phyloP scores from a whole-genome alignment of 2,888 invertebrate genomes.

The Tipula unca region DNA sequence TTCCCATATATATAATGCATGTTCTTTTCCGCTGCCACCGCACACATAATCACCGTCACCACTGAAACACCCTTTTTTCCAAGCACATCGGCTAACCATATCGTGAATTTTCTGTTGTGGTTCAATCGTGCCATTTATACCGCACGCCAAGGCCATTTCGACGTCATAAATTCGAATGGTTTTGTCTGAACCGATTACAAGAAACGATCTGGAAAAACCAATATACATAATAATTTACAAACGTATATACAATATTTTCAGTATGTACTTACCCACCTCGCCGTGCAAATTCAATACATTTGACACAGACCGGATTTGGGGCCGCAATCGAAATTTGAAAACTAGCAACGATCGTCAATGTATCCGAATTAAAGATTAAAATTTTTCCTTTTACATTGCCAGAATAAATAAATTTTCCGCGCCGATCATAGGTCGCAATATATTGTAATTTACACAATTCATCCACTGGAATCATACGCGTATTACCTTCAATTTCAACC shows the following conservation, averaged over 20 bases:
- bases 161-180: slow-evolving; percentile 88
- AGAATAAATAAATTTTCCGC: background rate
- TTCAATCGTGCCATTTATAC: slow-evolving; percentile 78
- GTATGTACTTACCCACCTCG: background rate
- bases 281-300: background rate
- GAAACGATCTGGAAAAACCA: slow-evolving; percentile 43
- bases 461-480: slow-evolving; percentile 59
- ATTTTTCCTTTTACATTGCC: background rate
- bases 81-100: slow-evolving; percentile 67
- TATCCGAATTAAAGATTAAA: background rate
- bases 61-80: slow-evolving; percentile 96
- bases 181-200: slow-evolving; percentile 88
- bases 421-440: slow-evolving; percentile 45
- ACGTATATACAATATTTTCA: background rate
- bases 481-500: background rate
- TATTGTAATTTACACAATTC: slow-evolving; percentile 88
- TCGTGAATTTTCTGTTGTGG: slow-evolving; percentile 54
- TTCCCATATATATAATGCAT: slow-evolving; percentile 82
- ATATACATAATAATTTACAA: too few relatives aligned
- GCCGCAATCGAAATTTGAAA: background rate
- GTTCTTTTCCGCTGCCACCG: slow-evolving; percentile 82
- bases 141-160: slow-evolving; percentile 72
- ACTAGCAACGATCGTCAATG: background rate
- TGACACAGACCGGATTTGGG: background rate
- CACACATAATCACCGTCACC: slow-evolving; percentile 95